These are phyloP conservation scores for Actenoides lindsayi DNA, from an alignment of 2,113 vertebrate genomes.

Conservation along the genomic window DNA sequence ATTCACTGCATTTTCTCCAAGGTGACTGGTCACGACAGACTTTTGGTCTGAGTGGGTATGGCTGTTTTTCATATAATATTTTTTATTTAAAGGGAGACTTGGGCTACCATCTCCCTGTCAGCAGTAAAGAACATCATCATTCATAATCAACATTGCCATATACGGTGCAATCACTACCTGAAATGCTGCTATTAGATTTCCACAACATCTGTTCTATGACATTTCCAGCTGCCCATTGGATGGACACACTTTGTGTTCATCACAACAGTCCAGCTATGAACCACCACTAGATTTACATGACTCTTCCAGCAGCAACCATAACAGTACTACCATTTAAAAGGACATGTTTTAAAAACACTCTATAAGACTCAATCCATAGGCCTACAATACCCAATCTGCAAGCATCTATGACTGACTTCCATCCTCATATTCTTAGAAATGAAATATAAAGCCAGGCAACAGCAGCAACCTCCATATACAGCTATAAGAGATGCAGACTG, in stretches of 20 bases:
- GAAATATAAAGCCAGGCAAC: not conserved
- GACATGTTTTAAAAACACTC: not conserved
- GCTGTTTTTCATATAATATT: not conserved
- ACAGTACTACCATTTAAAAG: not conserved
- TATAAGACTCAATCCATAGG: rapidly evolving
- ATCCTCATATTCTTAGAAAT: not conserved
- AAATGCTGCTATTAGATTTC: not conserved
- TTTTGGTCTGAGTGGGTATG: not conserved
- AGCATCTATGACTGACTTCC: not conserved
- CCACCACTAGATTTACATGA: not conserved
- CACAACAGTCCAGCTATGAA: not conserved
- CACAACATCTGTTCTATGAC: not conserved
- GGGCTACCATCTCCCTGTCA: not conserved
- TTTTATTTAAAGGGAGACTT: not conserved
- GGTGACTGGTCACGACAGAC: not conserved
- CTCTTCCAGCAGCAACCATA: not conserved
- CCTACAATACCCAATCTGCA: not conserved
- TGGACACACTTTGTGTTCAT: not conserved
- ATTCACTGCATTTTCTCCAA: not conserved
- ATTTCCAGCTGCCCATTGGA: not conserved
- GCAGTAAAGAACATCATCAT: not conserved
- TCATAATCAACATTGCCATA: not conserved
- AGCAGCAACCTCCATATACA: not conserved
- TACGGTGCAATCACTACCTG: not conserved
- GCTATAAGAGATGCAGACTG: not conserved